Conservation (phyloP, 2,797 vertebrate genomes). For the Psittacula echo region DNA sequence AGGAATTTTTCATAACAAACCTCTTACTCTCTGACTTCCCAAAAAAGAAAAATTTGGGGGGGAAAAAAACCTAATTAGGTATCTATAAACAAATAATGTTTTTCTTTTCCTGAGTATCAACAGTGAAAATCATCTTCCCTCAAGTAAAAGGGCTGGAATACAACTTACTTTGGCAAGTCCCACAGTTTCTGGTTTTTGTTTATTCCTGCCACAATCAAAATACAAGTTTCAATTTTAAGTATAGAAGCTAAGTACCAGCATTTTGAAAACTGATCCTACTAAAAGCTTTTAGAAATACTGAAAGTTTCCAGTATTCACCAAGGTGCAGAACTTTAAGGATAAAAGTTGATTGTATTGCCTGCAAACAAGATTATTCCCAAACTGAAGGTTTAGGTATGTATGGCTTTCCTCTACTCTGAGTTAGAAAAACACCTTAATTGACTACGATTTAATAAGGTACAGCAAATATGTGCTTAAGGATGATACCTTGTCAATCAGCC, state of each 20-base stretch:
- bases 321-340: background rate
- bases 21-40: background rate
- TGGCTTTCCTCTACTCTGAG: background rate
- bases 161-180: no score
- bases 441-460: background rate
- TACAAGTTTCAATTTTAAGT: background rate
- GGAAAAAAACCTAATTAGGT: background rate
- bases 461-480: background rate
- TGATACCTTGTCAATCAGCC: background rate
- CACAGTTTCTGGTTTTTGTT: background rate
- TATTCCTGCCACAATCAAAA: background rate
- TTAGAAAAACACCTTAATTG: background rate
- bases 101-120: background rate
- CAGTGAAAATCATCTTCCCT: background rate
- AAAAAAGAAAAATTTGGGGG: background rate
- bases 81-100: background rate
- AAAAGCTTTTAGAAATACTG: background rate
- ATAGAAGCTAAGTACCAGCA: background rate
- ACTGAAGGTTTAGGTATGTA: background rate
- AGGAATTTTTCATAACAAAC: background rate
- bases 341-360: background rate
- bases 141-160: no score
- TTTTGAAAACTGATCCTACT: background rate
- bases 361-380: background rate
- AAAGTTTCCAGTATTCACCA: background rate